phyloP scores from a whole-genome alignment of 2,113 vertebrate species.

The Ginglymostoma cirratum region DNA sequence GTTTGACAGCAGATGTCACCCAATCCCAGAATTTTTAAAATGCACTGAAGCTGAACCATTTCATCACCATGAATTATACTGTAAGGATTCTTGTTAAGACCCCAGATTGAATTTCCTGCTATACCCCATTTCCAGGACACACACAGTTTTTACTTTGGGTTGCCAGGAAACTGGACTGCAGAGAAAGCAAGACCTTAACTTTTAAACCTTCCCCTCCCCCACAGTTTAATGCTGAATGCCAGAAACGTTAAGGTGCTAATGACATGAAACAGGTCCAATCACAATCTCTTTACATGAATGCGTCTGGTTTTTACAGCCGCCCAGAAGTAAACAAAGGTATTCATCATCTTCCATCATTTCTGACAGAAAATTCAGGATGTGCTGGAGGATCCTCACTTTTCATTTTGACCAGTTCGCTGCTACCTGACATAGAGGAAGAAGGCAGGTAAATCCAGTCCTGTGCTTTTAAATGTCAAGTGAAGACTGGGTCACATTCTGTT shows the following conservation, averaged over 20 bases:
- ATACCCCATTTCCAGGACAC: too few species aligned
- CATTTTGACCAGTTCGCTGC: not conserved
- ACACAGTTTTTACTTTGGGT: too few species aligned
- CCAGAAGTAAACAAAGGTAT: not conserved
- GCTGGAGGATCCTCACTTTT: not conserved
- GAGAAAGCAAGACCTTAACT: too few species aligned
- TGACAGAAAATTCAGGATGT: not conserved
- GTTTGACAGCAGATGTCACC: too few species aligned
- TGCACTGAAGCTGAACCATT: too few species aligned
- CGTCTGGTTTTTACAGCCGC: not conserved
- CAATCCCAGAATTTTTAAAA: too few species aligned
- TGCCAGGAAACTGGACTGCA: too few species aligned
- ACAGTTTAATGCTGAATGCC: not conserved
- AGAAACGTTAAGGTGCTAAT: not conserved
- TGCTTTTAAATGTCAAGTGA: not conserved
- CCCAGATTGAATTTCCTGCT: too few species aligned
- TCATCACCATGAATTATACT: too few species aligned
- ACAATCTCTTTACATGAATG: not conserved
- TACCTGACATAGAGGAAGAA: not conserved
- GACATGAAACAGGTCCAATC: not conserved
- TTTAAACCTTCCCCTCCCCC: too few species aligned
- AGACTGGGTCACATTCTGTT: not conserved
- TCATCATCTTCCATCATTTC: not conserved
- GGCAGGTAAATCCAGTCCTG: not conserved
- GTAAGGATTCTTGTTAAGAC: too few species aligned